These are phyloP conservation scores for Notolepis coatsorum DNA, from an alignment of 2,797 vertebrate genomes.

Conservation along the genomic window DNA sequence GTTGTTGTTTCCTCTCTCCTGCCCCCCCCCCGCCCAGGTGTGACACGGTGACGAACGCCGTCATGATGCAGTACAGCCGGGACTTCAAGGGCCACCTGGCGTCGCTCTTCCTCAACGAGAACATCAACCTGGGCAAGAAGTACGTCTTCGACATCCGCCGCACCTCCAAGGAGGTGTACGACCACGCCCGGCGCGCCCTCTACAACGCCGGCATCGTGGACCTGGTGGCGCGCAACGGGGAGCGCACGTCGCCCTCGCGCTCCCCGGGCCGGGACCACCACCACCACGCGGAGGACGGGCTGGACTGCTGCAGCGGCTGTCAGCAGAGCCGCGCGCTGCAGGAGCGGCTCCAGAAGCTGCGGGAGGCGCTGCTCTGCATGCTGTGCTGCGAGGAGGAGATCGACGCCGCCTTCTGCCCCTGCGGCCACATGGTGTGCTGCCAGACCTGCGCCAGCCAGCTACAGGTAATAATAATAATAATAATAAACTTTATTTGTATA, in stretches of 20 bases:
- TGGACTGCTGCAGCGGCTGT: conserved; percentile 88
- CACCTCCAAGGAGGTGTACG: conserved; percentile 97
- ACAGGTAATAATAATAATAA: too few species aligned
- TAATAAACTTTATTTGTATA: too few species aligned
- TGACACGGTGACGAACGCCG: conserved; percentile 95
- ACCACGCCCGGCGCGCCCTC: conserved; percentile 92
- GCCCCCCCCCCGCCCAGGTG: conserved; percentile 80
- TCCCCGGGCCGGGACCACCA: conserved; percentile 73
- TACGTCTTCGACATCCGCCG: conserved; percentile 97
- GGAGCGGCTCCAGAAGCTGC: conserved; percentile 91
- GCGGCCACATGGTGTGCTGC: conserved; percentile 98
- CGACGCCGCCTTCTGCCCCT: conserved; percentile 96
- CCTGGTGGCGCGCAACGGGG: conserved; percentile 83
- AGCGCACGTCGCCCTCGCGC: conserved; percentile 75
- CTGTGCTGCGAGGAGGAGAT: conserved; percentile 96
- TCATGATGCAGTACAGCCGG: conserved; percentile 99
- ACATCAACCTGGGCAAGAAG: conserved; percentile 98
- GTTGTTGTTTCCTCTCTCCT: not conserved
- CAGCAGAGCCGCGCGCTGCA: conserved; percentile 90
- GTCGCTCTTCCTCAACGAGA: conserved; percentile 97
- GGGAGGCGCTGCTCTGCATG: conserved; percentile 96
- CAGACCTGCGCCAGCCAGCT: conserved; percentile 91
- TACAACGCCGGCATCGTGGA: conserved; percentile 95
- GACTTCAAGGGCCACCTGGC: conserved; percentile 98
- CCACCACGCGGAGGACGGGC: conserved; percentile 51